Evolutionary conservation across 2,797 vertebrate genomes (phyloP), one percentile per base, ranked within the genome.

Genomic region (Babyrousa celebensis): DNA sequence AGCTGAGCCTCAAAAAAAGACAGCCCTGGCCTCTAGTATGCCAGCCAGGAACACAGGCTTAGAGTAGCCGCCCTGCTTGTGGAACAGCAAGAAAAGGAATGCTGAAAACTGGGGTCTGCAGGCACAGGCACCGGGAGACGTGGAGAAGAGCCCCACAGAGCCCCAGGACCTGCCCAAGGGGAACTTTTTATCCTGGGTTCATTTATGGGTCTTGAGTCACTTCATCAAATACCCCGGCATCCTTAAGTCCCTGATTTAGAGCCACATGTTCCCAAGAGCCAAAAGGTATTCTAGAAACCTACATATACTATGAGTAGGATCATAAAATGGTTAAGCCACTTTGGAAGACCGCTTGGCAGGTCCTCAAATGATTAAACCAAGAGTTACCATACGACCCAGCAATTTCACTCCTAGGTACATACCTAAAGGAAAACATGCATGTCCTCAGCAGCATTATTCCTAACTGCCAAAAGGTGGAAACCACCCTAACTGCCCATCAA

Each of bases 71-170:
- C 54, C 52, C 36, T 3, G 32, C 60, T 23, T 23, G 21, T 0
- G 21, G 21, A 6, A 12, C 2, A 36, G 21, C 58, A 32, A 15
- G 40, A n/a, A 15, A 27, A 0, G 52, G 15, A 36, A 12, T 1
- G 27, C 52, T 8, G 18, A 52, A 2, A 11, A 32, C 23, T 0
- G 0, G 3, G 6, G 40, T 40, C 86, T 1, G 63, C 0, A 1
- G 85, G 56, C 12, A 60, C 36, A 23, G 58, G 80, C 2, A 11
- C 14, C 10, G 15, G 14, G 11, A 17, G 18, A 20, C 8, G 3
- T 0, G 56, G 29, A 68, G 36, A 6, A 20, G 18, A 3, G 20
- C 52, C 60, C 63, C 23, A 8, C 6, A 1, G 12, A 65, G 72
- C 48, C 72, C 17, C 36, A 0, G 0, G 2, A 5, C 25, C 29